phyloP scores from a whole-genome alignment of 2,797 vertebrate genomes.

The Protonibea diacanthus region DNA sequence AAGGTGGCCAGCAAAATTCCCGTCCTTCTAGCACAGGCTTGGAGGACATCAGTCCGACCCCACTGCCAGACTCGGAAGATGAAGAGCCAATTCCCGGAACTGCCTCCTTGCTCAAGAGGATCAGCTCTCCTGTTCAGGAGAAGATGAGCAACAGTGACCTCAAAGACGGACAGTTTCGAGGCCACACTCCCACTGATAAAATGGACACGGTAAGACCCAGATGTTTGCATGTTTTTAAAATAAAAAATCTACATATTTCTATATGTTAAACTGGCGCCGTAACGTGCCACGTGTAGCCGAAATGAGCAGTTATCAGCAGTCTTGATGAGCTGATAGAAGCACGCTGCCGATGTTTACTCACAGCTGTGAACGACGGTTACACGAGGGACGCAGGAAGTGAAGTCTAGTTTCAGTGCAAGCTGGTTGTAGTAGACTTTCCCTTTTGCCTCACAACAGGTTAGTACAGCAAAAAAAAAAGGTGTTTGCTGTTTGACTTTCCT shows the following conservation, averaged over 20 bases:
- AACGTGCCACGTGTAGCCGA: background rate
- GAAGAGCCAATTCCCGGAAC: constrained; percentile 88
- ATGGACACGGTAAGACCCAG: constrained; percentile 91
- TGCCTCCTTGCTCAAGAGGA: constrained; percentile 82
- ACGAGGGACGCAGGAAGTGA: constrained; percentile 66
- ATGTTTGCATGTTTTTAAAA: background rate
- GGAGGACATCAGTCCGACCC: constrained; percentile 98
- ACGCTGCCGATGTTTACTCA: constrained; percentile 38
- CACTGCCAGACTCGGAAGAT: constrained; percentile 94
- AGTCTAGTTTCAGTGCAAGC: constrained; percentile 54
- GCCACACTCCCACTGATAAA: constrained; percentile 89
- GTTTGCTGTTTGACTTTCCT: background rate
- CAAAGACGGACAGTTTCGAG: constrained; percentile 86
- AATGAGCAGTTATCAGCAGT: background rate
- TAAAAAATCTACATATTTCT: background rate
- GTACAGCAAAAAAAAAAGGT: background rate
- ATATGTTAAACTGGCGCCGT: background rate
- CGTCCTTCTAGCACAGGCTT: constrained; percentile 94
- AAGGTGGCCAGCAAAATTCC: constrained; percentile 86
- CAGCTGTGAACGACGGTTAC: constrained; percentile 62
- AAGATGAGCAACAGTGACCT: constrained; percentile 82
- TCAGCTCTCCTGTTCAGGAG: constrained; percentile 80
- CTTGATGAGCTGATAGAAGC: constrained; percentile 11
- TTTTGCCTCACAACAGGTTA: constrained; percentile 49
- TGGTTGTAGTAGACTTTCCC: constrained; percentile 68